Percentiles rank a stretch among this genome's conserved stretches.
These are phyloP conservation scores for Drosophila jambulina DNA, from an alignment of 1,140 invertebrate genomes.

Conservation along the genomic window DNA sequence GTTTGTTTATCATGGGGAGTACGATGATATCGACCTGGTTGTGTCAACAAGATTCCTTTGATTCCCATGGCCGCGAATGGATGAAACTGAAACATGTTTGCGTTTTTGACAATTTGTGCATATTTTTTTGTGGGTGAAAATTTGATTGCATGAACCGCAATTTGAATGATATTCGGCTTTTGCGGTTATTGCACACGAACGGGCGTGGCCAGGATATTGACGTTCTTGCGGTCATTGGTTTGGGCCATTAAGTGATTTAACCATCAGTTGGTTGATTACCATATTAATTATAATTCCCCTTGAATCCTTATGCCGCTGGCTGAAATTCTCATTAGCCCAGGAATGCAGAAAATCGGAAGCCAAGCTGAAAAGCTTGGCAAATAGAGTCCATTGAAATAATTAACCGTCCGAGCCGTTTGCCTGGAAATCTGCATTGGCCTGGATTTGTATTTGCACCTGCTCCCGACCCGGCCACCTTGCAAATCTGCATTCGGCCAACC, in stretches of 20 bases:
- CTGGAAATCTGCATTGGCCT: constrained; percentile 59
- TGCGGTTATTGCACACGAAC: constrained; percentile 41
- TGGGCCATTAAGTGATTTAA: constrained; percentile 51
- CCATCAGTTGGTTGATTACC: constrained; percentile 25
- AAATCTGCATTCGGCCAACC: constrained; percentile 57
- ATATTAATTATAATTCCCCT: constrained; percentile 43
- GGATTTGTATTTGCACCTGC: constrained; percentile 11
- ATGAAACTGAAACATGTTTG: constrained; percentile 34
- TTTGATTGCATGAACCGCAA: constrained; percentile 70
- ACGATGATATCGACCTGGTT: constrained; percentile 3
- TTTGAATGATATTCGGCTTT: constrained; percentile 78
- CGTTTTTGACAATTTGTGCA: constrained; percentile 29
- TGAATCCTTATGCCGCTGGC: constrained; percentile 3
- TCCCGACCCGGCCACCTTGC: constrained; percentile 20
- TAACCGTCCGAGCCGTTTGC: constrained; percentile 41
- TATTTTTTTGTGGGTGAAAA: constrained; percentile 31
- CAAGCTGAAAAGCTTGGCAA: constrained; percentile 59
- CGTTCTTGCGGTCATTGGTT: constrained; percentile 27
- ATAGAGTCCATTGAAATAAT: constrained; percentile 77
- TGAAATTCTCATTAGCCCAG: constrained; percentile 64
- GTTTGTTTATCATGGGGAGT: constrained; percentile 13
- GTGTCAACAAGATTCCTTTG: constrained; percentile 46
- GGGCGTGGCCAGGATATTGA: constrained; percentile 25
- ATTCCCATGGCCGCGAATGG: constrained; percentile 35
- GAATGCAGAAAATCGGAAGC: constrained; percentile 61